Evolutionary conservation across 2,888 invertebrate species (phyloP), one percentile per base, ranked within the genome.

Genomic region (Cryptophagus acutangulus): DNA sequence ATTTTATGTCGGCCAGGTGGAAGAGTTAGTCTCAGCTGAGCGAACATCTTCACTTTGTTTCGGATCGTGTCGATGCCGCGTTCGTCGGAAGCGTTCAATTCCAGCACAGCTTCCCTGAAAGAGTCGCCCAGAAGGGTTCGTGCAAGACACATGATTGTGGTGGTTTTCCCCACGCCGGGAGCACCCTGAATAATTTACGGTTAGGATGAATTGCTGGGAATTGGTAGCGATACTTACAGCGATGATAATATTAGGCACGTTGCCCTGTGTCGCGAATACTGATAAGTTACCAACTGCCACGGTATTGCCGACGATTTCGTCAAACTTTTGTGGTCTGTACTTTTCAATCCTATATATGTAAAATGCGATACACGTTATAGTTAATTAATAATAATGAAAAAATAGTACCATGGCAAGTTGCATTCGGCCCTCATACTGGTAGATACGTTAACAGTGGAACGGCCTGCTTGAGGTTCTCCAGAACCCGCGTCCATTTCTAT

Each of bases 31-130:
- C 88, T 90, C 65, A 94, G 91, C 61, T 96, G 96, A 0, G 96
- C 96, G 73, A 99, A 99, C 87, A 93, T 91, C 73, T 99, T 99
- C 24, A 99, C 96, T 71, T 96, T 96, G 66, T 97, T 96, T 37
- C 99, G 76, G 0, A 99, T 97, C 6, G 95, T 90, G 69, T 99
- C 99, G 54, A 99, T 97, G 25, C 99, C 99, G 62, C 99, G 82
- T 61, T 99, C 99, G 70, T 96, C 97, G 0, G 97, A 99, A 1
- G 99, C 99, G 70, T 99, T 99, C 37, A 99, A 71, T 71, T 99
- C 99, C 0, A 99, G 72, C 2, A 97, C 96, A n/a, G 93, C 96
- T 53, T 95, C 92, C 63, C 84, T 87, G 63, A 87, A 88, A 1
- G 82, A 72, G 1, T 84, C 63, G 0, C 96, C 97, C 0, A 99